These are phyloP conservation scores for Mormyrus proboscirostris DNA, from an alignment of 2,797 vertebrate species.

Conservation along the genomic window DNA sequence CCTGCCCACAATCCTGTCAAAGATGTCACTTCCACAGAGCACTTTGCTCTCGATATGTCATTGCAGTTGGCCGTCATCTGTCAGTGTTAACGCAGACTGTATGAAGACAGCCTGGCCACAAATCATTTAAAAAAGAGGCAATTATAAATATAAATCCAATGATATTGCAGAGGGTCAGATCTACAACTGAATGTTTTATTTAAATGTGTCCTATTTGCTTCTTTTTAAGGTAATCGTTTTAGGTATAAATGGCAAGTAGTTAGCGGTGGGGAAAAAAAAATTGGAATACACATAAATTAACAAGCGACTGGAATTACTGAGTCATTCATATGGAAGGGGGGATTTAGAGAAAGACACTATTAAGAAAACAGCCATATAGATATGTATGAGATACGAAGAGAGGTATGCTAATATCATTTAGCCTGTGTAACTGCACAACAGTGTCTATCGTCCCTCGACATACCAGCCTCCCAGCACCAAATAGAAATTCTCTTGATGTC, in stretches of 20 bases:
- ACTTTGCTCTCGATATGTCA: constrained; percentile 10
- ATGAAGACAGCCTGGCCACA: constrained; percentile 53
- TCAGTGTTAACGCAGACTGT: constrained; percentile 53
- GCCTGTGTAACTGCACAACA: background rate
- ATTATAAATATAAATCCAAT: constrained; percentile 63
- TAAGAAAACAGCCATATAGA: background rate
- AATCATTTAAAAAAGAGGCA: constrained; percentile 50
- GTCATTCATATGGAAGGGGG: background rate
- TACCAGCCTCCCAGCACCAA: background rate
- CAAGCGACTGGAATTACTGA: background rate
- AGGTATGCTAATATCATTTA: background rate
- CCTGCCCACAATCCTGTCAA: background rate
- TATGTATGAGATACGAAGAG: background rate
- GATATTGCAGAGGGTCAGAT: constrained; percentile 49
- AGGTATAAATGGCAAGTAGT: background rate
- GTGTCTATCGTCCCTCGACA: background rate
- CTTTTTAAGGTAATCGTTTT: background rate
- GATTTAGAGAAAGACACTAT: background rate
- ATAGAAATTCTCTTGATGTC: background rate
- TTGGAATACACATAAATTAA: background rate
- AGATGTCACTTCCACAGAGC: background rate
- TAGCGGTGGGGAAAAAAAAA: constrained; percentile 32
- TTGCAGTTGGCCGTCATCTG: constrained; percentile 15
- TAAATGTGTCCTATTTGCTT: background rate
- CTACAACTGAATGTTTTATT: constrained; percentile 37